These are phyloP conservation scores for Nesometra sesokonis DNA, from an alignment of 35 echinoderm and acorn worm genomes.

Conservation along the genomic window DNA sequence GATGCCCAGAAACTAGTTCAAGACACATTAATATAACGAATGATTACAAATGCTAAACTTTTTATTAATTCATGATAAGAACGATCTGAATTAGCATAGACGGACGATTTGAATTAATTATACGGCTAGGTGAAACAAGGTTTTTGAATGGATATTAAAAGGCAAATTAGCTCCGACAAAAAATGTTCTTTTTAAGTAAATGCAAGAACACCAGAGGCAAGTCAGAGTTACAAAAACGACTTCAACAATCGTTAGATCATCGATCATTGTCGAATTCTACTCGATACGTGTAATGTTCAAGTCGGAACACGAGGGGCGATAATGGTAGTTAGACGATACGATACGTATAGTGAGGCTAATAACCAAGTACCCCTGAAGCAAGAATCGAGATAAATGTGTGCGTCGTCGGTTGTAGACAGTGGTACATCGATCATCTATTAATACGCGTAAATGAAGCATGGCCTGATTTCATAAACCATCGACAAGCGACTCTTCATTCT, in stretches of 20 bases:
- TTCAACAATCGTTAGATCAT: neutral
- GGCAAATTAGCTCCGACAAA: neutral
- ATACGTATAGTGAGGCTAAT: neutral
- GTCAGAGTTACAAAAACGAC: neutral
- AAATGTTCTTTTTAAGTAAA: neutral
- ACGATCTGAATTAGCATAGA: neutral
- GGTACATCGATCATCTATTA: neutral
- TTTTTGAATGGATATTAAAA: neutral
- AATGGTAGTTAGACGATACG: too few species aligned
- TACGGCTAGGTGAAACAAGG: neutral
- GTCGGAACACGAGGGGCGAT: neutral
- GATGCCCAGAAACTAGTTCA: neutral
- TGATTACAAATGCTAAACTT: neutral
- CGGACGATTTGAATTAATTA: neutral
- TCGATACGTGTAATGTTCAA: neutral
- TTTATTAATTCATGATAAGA: neutral
- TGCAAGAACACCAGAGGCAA: neutral
- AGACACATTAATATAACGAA: neutral
- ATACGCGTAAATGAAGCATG: neutral
- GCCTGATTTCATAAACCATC: neutral
- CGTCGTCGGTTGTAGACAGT: neutral
- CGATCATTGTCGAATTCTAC: neutral
- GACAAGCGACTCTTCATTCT: neutral
- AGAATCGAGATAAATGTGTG: neutral
- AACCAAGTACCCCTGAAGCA: neutral